Base-by-base conservation (phyloP, 2,888 invertebrate species). In the Drosophila incognita region DNA sequence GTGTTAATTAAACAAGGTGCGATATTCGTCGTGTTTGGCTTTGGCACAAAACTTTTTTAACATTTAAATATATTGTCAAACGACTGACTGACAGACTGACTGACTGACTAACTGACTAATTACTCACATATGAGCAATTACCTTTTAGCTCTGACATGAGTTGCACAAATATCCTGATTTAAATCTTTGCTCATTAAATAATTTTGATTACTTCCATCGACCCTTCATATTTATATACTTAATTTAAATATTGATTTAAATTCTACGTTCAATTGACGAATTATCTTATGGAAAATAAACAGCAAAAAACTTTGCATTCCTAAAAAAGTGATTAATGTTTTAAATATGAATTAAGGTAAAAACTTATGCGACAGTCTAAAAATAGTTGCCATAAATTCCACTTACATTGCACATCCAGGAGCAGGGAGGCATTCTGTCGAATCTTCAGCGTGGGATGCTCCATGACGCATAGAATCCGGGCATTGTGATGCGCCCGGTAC, bases 401-500 rank as follows among this genome's bases (percentile, higher is more conserved):
- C 93, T 93, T 87, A 93, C 93, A 93, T 83, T 93, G 93, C 48
- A 93, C 93, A 81, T 93, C 93, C n/a, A 93, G 69, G 2, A 93
- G 82, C 3, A 93, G 82, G 4, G 93, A 93, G 57, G 93, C 93
- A 82, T 93, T 93, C 71, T 92, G 93, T 11, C 93, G 86, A 70
- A 93, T 93, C 82, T 93, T 93, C 31, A 93, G 74, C 35, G 93
- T 93, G 91, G 93, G 94, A 91, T 98, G 98, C 76, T 95, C 94
- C 79, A 97, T 97, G 79, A 95, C 95, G 92, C 98, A 98, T 77
- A 96, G 95, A 72, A 98, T 95, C 62, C 97, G 96, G 51, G 97
- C 97, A 93, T 97, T 97, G 94, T 98, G 98, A 90, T 97, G 96
- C 73, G 96, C 96, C 48, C 98, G 94, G 74, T 97, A 95, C 53